These are phyloP conservation scores for Haemorhous mexicanus DNA, from an alignment of 2,113 vertebrate species.

Conservation along the genomic window DNA sequence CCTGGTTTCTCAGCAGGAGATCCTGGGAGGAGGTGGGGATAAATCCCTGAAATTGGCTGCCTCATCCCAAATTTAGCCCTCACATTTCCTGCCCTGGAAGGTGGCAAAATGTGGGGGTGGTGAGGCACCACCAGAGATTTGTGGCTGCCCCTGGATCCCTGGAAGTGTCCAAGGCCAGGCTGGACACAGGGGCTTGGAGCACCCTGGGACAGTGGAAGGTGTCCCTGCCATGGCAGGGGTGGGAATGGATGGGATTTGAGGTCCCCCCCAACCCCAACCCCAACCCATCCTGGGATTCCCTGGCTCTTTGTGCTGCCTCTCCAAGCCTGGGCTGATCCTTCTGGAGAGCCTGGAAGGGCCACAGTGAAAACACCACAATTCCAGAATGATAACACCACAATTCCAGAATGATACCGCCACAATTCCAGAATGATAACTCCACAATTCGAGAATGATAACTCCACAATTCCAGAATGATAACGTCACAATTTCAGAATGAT, in stretches of 20 bases:
- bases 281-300: neutral
- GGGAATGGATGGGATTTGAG: rapidly evolving
- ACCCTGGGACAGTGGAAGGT: rapidly evolving
- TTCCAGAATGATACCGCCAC: no score
- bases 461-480: no score
- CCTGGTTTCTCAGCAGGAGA: neutral
- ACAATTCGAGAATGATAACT: no score
- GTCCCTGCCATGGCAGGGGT: neutral
- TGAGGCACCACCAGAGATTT: neutral
- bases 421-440: no score
- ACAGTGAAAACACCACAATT: neutral
- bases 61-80: neutral
- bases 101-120: neutral
- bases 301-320: neutral
- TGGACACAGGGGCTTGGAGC: neutral
- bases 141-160: neutral
- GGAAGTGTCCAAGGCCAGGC: rapidly evolving
- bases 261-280: neutral
- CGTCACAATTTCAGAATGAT: no score
- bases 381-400: no score
- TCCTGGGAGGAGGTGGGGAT: neutral
- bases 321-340: neutral
- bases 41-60: neutral
- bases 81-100: neutral
- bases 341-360: neutral